phyloP scores from a whole-genome alignment of 2,113 vertebrate genomes.

The Aegithalos caudatus region DNA sequence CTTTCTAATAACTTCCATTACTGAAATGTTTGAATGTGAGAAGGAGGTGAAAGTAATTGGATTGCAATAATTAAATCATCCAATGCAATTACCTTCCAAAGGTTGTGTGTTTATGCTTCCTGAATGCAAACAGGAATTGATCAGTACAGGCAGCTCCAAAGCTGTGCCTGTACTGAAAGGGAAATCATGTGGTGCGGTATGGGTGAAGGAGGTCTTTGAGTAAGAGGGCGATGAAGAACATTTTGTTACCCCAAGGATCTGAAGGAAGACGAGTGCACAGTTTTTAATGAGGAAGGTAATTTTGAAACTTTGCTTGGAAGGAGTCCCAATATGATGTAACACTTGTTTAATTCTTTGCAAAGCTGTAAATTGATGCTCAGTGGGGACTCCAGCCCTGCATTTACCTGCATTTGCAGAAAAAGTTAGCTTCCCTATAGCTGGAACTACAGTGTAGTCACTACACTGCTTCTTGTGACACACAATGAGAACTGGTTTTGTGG shows the following conservation, averaged over 20 bases:
- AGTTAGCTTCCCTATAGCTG: neutral
- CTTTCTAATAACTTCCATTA: constrained; percentile 26
- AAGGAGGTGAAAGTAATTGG: constrained; percentile 34
- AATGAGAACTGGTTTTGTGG: neutral
- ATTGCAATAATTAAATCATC: constrained; percentile 39
- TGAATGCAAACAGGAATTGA: neutral
- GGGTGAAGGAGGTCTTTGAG: neutral
- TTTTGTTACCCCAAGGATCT: neutral
- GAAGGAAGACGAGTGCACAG: neutral
- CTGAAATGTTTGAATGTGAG: constrained; percentile 13
- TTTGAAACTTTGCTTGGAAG: neutral
- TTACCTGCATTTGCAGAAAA: neutral
- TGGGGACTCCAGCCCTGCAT: neutral
- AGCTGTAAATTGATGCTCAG: neutral
- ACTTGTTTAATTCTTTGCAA: neutral
- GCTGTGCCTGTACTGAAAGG: neutral
- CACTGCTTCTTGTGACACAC: neutral
- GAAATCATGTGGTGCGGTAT: neutral
- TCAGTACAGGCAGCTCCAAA: neutral
- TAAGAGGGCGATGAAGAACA: neutral
- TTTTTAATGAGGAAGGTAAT: neutral
- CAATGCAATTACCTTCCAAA: constrained; percentile 24
- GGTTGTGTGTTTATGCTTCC: constrained; percentile 3
- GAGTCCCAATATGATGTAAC: neutral
- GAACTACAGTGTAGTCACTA: neutral